Evolutionary conservation across 2,888 invertebrate species (phyloP), one percentile per base, ranked within the genome.

Genomic region (Troilus luridus): DNA sequence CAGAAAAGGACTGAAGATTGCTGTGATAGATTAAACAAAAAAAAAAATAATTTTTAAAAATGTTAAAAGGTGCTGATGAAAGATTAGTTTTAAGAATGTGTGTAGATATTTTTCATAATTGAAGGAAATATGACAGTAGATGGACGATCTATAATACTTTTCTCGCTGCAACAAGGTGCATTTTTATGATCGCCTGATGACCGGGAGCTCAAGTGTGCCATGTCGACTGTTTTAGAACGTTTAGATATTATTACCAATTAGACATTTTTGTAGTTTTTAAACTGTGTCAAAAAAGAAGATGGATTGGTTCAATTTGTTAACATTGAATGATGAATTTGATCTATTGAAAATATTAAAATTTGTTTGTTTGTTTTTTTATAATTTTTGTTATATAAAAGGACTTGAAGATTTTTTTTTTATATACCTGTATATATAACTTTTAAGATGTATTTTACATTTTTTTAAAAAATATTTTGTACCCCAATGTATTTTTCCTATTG

Each of bases 1-100:
- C 91, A 91, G 92, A 91, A 91, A 90, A 91, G 92, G 92, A 92
- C 92, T 92, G 92, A 92, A 92, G 92, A 91, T 91, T 89, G 91
- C 92, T 92, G 92, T 92, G 92, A 92, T 92, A 92, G 92, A 91
- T 90, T 90, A 88, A 90, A 88, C 81, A 90, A 90, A 81, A 90
- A 77, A 85, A 54, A 88, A 12, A 41, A 77, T 24, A 77, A 90
- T 56, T 62, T 88, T 41, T 72, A 72, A 60, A 54, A 88, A 91
- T 88, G 58, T 91, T 85, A 88, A 72, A 88, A 72, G 91, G 91
- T 91, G 91, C 91, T 91, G 91, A 88, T 67, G 91, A 81, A 85
- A 85, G 64, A 62, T 24, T 91, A 90, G 90, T 88, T 90, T 90
- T 90, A 90, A 90, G 90, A 72, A 90, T 90, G 90, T 72, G 72